Conservation (phyloP, 2,113 vertebrate genomes). For the Octodon degus region DNA sequence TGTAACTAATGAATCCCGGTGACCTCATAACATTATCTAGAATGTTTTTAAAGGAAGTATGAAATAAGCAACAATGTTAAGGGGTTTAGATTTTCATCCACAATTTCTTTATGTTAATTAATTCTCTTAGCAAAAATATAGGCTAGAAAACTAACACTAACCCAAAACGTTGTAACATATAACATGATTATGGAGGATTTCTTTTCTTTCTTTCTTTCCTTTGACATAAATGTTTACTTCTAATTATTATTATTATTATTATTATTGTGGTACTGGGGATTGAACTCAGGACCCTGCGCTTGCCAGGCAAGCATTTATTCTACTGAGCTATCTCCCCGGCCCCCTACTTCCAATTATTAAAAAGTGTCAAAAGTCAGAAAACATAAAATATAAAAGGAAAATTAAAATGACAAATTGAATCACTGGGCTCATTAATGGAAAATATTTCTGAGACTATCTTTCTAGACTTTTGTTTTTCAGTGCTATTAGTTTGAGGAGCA, state of each 20-base stretch:
- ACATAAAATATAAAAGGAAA: constrained; percentile 29
- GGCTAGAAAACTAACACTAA: constrained; percentile 47
- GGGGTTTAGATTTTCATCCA: constrained; percentile 49
- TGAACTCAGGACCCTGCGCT: too few relatives aligned
- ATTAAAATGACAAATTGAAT: constrained; percentile 37
- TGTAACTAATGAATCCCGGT: constrained; percentile 43
- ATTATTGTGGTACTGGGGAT: too few relatives aligned
- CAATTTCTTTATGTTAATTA: constrained; percentile 42
- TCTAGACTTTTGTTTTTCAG: neutral
- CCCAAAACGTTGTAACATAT: constrained; percentile 42
- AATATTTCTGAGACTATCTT: constrained; percentile 6
- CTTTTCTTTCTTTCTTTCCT: neutral
- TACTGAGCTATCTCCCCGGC: too few relatives aligned
- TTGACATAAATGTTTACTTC: neutral
- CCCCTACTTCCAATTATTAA: too few relatives aligned
- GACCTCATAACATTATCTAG: constrained; percentile 9
- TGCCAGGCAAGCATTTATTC: too few relatives aligned
- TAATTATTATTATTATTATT: neutral
- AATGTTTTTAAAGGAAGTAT: constrained; percentile 47
- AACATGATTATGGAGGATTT: neutral
- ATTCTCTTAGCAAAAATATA: constrained; percentile 5
- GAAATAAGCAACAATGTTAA: constrained; percentile 39
- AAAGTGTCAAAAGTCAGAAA: constrained; percentile 6
- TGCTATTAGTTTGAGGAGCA: neutral
- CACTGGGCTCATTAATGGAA: neutral